Conservation (phyloP, 2,888 invertebrate species). For the Heliconius hortense region DNA sequence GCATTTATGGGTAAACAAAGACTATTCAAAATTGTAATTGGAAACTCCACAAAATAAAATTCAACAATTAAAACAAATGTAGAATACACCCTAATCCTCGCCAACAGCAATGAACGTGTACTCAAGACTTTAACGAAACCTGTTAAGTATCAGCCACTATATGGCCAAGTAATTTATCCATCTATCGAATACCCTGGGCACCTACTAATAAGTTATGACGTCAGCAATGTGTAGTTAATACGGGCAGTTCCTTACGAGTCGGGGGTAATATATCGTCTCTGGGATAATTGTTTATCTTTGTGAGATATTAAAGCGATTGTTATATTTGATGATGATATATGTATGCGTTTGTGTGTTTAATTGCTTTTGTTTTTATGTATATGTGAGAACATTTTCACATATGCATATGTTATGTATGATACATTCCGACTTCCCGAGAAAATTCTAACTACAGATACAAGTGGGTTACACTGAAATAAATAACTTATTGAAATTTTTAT, state of each 20-base stretch:
- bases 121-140: constrained; percentile 42
- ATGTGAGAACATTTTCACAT: neutral
- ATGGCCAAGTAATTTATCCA: constrained; percentile 50
- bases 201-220: constrained; percentile 61
- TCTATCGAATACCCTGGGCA: constrained; percentile 59
- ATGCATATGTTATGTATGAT: neutral
- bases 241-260: constrained; percentile 52
- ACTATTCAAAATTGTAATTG: too few relatives aligned
- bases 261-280: constrained; percentile 66
- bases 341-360: neutral
- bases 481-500: too few relatives aligned
- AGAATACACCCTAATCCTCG: constrained; percentile 20
- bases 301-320: constrained; percentile 54
- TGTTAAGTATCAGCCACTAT: constrained; percentile 42
- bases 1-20: too few relatives aligned
- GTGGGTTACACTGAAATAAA: too few relatives aligned
- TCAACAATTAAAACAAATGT: neutral
- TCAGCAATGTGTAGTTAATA: constrained; percentile 53
- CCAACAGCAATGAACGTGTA: constrained; percentile 30
- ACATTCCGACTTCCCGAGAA: too few relatives aligned
- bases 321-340: constrained; percentile 19
- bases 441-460: too few relatives aligned
- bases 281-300: constrained; percentile 68
- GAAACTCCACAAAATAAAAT: too few relatives aligned
- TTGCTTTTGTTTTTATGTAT: constrained; percentile 1